phyloP scores from a whole-genome alignment of 2,113 vertebrate genomes.

The Cavia porcellus region DNA sequence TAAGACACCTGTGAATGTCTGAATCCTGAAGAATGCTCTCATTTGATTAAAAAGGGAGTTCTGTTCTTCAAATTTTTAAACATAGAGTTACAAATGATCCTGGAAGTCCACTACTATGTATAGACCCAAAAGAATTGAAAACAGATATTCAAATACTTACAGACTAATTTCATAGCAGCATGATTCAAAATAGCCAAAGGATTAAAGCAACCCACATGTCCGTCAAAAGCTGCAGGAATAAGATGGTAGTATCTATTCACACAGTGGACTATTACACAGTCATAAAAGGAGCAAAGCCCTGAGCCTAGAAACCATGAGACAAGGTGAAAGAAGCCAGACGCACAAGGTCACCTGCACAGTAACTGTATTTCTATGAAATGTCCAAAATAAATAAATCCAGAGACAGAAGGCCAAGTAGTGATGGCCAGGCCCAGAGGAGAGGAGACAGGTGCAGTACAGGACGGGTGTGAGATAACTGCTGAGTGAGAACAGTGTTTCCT shows the following conservation, averaged over 20 bases:
- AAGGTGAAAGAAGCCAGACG: neutral
- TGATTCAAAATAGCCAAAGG: neutral
- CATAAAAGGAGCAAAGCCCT: neutral
- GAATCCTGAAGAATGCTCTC: neutral
- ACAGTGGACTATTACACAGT: neutral
- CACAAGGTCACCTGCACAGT: accelerated
- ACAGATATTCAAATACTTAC: neutral
- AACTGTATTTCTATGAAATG: neutral
- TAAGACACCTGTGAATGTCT: neutral
- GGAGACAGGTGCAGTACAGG: accelerated
- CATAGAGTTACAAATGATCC: neutral
- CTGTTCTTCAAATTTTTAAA: neutral
- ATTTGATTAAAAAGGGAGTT: neutral
- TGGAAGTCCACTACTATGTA: neutral
- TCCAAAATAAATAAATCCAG: neutral
- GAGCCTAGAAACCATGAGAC: accelerated
- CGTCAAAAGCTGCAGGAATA: neutral
- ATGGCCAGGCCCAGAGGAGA: neutral
- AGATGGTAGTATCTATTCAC: neutral
- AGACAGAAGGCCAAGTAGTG: neutral
- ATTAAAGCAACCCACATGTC: neutral
- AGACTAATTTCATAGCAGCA: too few relatives aligned
- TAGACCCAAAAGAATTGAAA: neutral
- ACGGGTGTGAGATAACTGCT: accelerated
- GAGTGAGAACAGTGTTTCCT: accelerated